A percentile compares a stretch with the other conserved stretches of the same genome.
Conservation (phyloP, 2,888 invertebrate genomes). For the Pomacea canaliculata region DNA sequence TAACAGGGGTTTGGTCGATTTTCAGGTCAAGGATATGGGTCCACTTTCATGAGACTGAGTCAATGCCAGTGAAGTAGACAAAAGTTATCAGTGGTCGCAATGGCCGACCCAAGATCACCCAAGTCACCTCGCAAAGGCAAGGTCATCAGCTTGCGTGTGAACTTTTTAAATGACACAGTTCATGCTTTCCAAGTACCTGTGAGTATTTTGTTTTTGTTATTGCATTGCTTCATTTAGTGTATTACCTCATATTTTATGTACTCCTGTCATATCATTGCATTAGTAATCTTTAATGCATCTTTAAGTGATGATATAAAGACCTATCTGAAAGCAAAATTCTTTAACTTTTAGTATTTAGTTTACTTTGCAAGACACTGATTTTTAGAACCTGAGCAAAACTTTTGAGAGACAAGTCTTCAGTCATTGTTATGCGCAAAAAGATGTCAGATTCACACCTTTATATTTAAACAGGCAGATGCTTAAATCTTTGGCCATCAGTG, state of each 20-base stretch:
- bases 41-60: neutral
- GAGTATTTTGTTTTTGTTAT: slow-evolving; percentile 36
- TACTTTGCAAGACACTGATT: too few species aligned
- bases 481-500: too few species aligned
- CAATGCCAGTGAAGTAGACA: slow-evolving; percentile 15
- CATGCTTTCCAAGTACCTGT: slow-evolving; percentile 67
- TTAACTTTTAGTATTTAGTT: too few species aligned
- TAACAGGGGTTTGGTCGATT: too few species aligned
- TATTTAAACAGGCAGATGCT: too few species aligned
- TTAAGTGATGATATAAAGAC: neutral
- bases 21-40: neutral
- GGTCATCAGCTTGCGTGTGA: slow-evolving; percentile 61
- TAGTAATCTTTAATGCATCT: neutral
- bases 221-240: too few species aligned
- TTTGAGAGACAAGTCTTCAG: too few species aligned
- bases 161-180: slow-evolving; percentile 64
- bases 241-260: neutral
- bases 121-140: slow-evolving; percentile 64
- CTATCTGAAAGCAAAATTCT: too few species aligned
- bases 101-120: slow-evolving; percentile 40
- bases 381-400: too few species aligned
- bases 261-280: neutral
- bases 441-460: too few species aligned
- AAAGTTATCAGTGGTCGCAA: slow-evolving; percentile 8
- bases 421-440: too few species aligned